These are phyloP conservation scores for Plagodis pulveraria DNA, from an alignment of 2,888 invertebrate species.

Conservation along the genomic window DNA sequence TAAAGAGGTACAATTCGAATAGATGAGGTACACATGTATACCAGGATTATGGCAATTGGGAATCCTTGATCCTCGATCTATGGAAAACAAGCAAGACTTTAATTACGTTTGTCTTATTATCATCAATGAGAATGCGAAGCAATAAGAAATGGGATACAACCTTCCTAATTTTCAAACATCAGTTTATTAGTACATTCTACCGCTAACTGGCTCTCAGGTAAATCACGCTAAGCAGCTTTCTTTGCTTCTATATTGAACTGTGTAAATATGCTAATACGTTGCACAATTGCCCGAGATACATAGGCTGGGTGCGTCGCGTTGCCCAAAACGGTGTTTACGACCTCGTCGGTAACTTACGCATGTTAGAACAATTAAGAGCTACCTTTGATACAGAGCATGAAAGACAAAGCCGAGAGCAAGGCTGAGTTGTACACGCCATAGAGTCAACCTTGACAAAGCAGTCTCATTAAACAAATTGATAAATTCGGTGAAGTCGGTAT, in stretches of 20 bases:
- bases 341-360: conserved; percentile 63
- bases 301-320: conserved; percentile 44
- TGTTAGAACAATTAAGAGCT: conserved; percentile 73
- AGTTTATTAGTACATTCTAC: no score
- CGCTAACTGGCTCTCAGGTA: no score
- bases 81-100: no score
- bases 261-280: conserved; percentile 45
- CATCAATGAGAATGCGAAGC: no score
- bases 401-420: conserved; percentile 65
- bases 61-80: no score
- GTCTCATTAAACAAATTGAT: conserved; percentile 28
- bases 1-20: no score
- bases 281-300: conserved; percentile 48
- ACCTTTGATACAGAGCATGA: conserved; percentile 42
- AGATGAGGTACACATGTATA: no score
- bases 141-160: no score
- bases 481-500: conserved; percentile 5
- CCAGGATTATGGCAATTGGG: no score
- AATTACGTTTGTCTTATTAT: no score
- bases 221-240: conserved; percentile 20
- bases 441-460: conserved; percentile 39
- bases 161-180: no score
- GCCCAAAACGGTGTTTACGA: conserved; percentile 53
- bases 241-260: conserved; percentile 33
- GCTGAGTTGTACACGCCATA: conserved; percentile 55